Base-by-base conservation (phyloP, 2,888 invertebrate genomes). In the Luperina testacea region DNA sequence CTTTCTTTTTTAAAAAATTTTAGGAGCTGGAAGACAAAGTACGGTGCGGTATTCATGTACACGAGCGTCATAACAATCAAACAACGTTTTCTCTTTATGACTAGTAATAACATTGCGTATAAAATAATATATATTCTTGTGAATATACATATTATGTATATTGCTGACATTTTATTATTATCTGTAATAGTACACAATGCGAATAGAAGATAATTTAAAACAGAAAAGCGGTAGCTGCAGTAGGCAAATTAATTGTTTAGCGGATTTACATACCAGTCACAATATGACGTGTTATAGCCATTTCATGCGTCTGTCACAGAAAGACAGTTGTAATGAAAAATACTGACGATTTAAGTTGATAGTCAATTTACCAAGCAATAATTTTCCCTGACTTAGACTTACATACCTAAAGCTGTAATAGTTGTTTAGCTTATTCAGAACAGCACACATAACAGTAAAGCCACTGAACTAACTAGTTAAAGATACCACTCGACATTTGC, bases 11-110 rank as follows among this genome's bases (percentile, higher is more conserved):
- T 77, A 0, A 73, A 78, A 32, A 81, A 64, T 67, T 76, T 72
- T 67, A 68, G 63, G 48, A 38, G 65, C 8, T 73, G 24, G 17
- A 63, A 61, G n/a, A 63, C 70, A 81, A 76, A 45, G 57, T 67
- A 51, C 38, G 38, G 42, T 86, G 27, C 59, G 45, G 57, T 53
- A 84, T 80, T 84, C 80, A 76, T 59, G 57, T 63, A 68, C 87
- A 87, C 72, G 87, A 80, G 42, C 53, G 15, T 75, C 72, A 78
- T 80, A 79, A 78, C 78, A 70, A 84, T 80, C 67, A 78, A 84
- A 81, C 61, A 81, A 68, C 45, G 77, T 74, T 86, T 81, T 87
- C 76, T 83, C 87, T 87, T 80, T 87, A 80, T 76, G 61, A 63
- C 71, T 51, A 71, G 73, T 53, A 63, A 75, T 75, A 74, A 76